These are phyloP conservation scores for Bombus vancouverensis DNA, from an alignment of 1,140 invertebrate species.

Conservation along the genomic window DNA sequence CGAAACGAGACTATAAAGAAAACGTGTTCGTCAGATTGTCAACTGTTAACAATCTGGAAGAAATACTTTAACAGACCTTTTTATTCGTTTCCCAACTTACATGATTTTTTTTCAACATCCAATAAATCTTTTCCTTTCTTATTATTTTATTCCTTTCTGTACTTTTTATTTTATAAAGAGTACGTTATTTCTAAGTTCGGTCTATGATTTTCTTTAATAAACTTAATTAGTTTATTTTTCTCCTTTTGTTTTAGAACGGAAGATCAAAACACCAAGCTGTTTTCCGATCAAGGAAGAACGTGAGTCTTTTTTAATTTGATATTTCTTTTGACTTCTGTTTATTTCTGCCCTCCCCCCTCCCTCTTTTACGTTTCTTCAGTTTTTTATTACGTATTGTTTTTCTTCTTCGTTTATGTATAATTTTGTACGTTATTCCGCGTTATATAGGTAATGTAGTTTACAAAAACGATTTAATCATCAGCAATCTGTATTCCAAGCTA, in stretches of 20 bases:
- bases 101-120: not conserved
- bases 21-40: not conserved
- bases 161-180: not conserved
- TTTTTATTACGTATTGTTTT: not conserved
- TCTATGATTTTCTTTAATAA: constrained; percentile 46
- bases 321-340: constrained; percentile 52
- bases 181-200: constrained; percentile 51
- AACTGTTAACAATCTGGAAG: not conserved
- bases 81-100: not conserved
- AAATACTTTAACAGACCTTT: not conserved
- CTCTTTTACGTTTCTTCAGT: not conserved
- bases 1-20: constrained; percentile 5
- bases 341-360: not conserved
- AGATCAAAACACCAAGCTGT: constrained; percentile 70
- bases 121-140: not conserved
- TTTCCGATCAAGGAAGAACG: constrained; percentile 75
- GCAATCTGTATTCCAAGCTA: no score
- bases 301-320: constrained; percentile 73
- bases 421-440: no score
- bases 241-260: constrained; percentile 78
- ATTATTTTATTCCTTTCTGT: not conserved
- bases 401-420: not conserved
- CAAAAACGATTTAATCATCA: no score
- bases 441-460: no score
- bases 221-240: constrained; percentile 68